Evolutionary conservation across 2,797 vertebrate genomes (phyloP).

Genomic region (Bradypodion pumilum): DNA sequence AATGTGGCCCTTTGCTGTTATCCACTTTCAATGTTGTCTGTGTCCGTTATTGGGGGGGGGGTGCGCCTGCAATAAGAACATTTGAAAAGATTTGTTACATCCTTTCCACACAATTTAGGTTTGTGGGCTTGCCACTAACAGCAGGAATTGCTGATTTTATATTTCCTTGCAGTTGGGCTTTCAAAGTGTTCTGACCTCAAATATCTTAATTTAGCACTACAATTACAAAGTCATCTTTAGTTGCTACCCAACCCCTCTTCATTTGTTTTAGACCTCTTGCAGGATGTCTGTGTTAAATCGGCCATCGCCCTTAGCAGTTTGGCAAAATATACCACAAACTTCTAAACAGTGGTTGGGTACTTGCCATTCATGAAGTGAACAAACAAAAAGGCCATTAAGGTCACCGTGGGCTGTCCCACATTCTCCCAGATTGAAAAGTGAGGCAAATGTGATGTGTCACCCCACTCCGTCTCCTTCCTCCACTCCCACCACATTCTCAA

Average conservation of each 20-base stretch:
- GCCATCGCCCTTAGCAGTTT: slow-evolving; percentile 43
- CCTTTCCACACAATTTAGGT: neutral
- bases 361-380: slow-evolving; percentile 43
- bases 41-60: too few species aligned
- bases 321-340: slow-evolving; percentile 40
- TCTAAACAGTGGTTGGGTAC: slow-evolving; percentile 35
- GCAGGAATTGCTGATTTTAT: neutral
- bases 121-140: neutral
- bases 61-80: too few species aligned
- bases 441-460: slow-evolving; percentile 45
- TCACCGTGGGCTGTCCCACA: slow-evolving; percentile 52
- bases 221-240: slow-evolving; percentile 33
- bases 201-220: neutral
- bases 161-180: neutral
- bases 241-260: neutral
- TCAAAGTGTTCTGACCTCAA: neutral
- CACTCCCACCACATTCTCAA: slow-evolving; percentile 18
- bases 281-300: slow-evolving; percentile 12
- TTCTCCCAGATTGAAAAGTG: slow-evolving; percentile 21
- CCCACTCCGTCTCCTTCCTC: neutral
- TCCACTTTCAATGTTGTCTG: too few species aligned
- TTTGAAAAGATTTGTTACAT: too few species aligned
- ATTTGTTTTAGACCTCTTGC: neutral
- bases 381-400: slow-evolving; percentile 64
- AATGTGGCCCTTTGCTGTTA: too few species aligned